A percentile compares a stretch with the other conserved stretches of the same genome.
Evolutionary conservation across 2,113 vertebrate species (phyloP).

Genomic region (Carassius auratus): DNA sequence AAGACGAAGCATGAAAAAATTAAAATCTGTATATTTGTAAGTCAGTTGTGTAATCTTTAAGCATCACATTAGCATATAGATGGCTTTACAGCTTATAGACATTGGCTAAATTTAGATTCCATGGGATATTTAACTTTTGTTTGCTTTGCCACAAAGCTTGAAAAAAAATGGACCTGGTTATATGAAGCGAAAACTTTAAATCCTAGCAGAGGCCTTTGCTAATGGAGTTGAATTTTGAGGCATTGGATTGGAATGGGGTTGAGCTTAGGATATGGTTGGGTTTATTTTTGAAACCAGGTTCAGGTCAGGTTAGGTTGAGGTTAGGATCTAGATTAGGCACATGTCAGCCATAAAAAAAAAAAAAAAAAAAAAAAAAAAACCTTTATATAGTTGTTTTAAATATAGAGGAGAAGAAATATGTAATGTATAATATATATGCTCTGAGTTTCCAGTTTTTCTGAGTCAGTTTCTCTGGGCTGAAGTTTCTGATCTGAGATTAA

Average conservation of each 20-base stretch:
- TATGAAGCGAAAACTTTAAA: not conserved
- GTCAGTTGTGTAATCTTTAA: too few species aligned
- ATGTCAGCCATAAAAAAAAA: not conserved
- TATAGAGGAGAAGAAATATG: not conserved
- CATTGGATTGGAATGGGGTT: not conserved
- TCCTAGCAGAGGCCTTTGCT: not conserved
- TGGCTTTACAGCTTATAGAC: too few species aligned
- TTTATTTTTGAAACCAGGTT: conserved; percentile 17
- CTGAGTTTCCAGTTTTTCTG: too few species aligned
- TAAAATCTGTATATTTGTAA: not conserved
- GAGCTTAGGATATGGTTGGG: not conserved
- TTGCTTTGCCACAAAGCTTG: too few species aligned
- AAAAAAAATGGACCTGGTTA: too few species aligned
- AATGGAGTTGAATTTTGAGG: not conserved
- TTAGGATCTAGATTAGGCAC: not conserved
- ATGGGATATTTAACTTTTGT: too few species aligned
- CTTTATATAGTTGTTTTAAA: conserved; percentile 1
- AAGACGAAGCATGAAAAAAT: not conserved
- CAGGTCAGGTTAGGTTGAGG: conserved; percentile 13
- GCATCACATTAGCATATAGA: too few species aligned
- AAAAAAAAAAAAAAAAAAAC: not conserved
- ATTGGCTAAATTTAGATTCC: not conserved
- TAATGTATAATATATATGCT: not conserved
- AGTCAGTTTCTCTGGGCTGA: not conserved
- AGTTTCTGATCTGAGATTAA: not conserved